Percentiles rank a stretch among this genome's conserved stretches.
These are phyloP conservation scores for Allygus modestus DNA, from an alignment of 2,888 invertebrate genomes.

Conservation along the genomic window DNA sequence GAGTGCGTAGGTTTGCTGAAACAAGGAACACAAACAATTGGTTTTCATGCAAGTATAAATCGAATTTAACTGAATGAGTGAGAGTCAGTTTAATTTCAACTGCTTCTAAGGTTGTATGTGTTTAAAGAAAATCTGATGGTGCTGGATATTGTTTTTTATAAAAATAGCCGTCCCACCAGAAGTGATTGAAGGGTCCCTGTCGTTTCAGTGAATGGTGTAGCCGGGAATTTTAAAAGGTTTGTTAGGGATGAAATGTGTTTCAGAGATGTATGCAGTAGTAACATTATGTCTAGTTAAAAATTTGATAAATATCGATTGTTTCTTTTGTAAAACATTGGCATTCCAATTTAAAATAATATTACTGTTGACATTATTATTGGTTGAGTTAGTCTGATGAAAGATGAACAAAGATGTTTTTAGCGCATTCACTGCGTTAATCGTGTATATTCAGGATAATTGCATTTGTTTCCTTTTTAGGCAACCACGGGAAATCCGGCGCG, in stretches of 20 bases:
- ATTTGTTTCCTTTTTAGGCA: no score
- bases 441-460: no score
- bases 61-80: background rate
- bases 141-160: background rate
- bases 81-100: background rate
- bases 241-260: background rate
- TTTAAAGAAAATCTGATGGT: background rate
- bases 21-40: no score
- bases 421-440: no score
- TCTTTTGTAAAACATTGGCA: background rate
- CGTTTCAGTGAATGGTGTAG: background rate
- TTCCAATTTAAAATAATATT: background rate
- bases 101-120: background rate
- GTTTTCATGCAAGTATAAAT: no score
- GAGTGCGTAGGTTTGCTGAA: no score
- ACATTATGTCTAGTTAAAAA: background rate
- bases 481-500: no score
- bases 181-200: background rate
- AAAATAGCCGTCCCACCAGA: background rate
- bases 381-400: no score
- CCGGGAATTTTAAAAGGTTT: background rate
- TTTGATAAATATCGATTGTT: background rate
- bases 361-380: background rate
- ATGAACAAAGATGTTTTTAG: no score
- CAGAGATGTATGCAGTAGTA: background rate